phyloP scores from a whole-genome alignment of 2,113 vertebrate species.

The Tetrao urogallus region DNA sequence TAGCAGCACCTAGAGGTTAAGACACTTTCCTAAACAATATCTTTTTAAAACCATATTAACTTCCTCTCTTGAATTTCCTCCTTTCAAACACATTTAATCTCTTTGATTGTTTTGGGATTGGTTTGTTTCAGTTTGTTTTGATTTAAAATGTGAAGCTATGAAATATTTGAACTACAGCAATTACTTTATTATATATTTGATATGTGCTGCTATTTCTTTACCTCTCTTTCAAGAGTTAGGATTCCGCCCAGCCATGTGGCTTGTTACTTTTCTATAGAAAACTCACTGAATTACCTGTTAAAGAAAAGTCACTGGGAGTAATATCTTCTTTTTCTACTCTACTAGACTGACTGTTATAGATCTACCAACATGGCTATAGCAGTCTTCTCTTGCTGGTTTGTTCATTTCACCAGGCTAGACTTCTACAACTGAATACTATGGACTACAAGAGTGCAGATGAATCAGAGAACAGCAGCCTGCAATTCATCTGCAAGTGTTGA shows the following conservation, averaged over 20 bases:
- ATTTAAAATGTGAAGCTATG: neutral
- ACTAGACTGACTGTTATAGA: neutral
- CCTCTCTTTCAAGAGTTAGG: neutral
- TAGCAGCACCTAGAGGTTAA: neutral
- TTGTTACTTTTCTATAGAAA: neutral
- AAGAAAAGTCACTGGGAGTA: neutral
- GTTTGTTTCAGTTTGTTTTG: neutral
- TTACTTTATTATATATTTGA: neutral
- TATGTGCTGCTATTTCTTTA: neutral
- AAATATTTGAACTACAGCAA: neutral
- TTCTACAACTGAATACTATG: neutral
- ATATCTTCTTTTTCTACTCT: neutral
- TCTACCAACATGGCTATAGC: neutral
- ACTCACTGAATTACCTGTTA: neutral
- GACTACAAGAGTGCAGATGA: neutral
- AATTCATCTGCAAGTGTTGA: neutral
- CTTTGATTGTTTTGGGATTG: neutral
- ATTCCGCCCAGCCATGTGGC: neutral
- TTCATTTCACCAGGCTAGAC: neutral
- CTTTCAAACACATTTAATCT: neutral
- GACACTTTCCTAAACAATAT: neutral
- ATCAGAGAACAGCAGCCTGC: neutral
- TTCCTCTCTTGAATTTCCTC: neutral
- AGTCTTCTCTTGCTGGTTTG: neutral
- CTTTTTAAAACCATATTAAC: neutral